Base-by-base conservation (phyloP, 2,113 vertebrate species). In the Mesoclemmys tuberculata region DNA sequence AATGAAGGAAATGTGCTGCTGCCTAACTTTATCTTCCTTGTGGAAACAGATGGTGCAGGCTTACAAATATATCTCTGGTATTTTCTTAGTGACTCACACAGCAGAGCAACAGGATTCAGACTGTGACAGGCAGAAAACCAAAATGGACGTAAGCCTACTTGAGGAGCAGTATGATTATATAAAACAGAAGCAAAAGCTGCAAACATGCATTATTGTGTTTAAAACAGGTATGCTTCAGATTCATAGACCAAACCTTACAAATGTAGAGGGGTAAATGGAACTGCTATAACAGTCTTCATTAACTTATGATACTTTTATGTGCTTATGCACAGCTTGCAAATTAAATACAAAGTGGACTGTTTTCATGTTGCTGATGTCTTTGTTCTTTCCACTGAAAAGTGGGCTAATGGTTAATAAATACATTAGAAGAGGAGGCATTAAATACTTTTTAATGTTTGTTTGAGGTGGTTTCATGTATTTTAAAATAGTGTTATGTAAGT, bases 131-230 rank as follows among this genome's bases (percentile, higher is more conserved):
- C 87, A 94, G 89, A 96, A 94, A 64, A 97, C 92, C 92, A 97
- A 94, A 96, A 99, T 99, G 99, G 99, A 99, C 81, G 94, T 98
- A 10, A 98, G 97, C 56, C 51, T 95, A 35, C 98, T 99, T 52
- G 97, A 98, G 94, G 98, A 98, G 80, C 98, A 98, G 87, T 99
- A 99, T 85, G 93, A 98, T 93, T 97, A 97, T 49, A 98, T 96
- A 82, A 98, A 97, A 84, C 97, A 98, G 92, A 97, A 96, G 75
- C 98, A 98, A 95, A 98, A 95, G 93, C 97, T 96, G 26, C 95
- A 98, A 10, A 98, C 98, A 3, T 97, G 97, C 38, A 96, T 99
- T 93, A 95, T 99, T 52, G 92, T 98, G 46, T 96, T 98, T 95
- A 97, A 97, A 96, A 97, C 97, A 98, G 98, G 99, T 99, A 98